Evolutionary conservation across 2,888 invertebrate genomes (phyloP), one percentile per base, ranked within the genome.

Genomic region (Tyria jacobaeae): DNA sequence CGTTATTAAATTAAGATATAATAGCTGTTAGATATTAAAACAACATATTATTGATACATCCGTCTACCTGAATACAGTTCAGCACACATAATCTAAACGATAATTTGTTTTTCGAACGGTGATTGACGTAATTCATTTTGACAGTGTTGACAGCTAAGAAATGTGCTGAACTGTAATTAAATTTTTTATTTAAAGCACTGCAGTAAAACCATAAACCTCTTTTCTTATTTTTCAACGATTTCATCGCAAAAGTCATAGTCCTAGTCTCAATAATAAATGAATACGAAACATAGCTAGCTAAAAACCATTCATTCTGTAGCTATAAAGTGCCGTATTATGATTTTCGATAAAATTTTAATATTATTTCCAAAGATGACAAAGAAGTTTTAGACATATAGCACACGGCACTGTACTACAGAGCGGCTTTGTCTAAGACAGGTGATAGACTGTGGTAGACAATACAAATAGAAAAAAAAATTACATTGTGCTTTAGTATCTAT

Each of bases 1-100:
- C 25, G 24, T 50, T 51, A 24, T n/a, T 56, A 64, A 57, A 52
- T 44, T 55, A 62, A 55, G 63, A 62, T 70, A 53, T 49, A 65
- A 52, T 56, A 58, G 63, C 63, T 73, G 75, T 71, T 64, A 72
- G 60, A 52, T 60, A 66, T 62, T 64, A 72, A 59, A 75, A 64
- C 3, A 24, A 47, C 14, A n/a, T 47, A 27, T 24, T 47, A 47
- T 35, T 15, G 15, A 51, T 51, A 15, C 35, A 21, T 51, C 15
- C 7, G 15, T 51, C 24, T 34, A 14, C 14, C 9, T 51, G 21
- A 51, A 7, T 3, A 35, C 51, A 24, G 35, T 21, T 14, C 51
- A 51, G 51, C 51, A 35, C 21, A n/a, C 17, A 17, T 41, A 31
- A 49, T 5, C 31, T 12, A 17, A 6, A 24, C 27, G 6, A 27